Evolutionary conservation across 2,113 vertebrate species (phyloP), one percentile per base, ranked within the genome.

Genomic region (rat (Rattus norvegicus)): DNA sequence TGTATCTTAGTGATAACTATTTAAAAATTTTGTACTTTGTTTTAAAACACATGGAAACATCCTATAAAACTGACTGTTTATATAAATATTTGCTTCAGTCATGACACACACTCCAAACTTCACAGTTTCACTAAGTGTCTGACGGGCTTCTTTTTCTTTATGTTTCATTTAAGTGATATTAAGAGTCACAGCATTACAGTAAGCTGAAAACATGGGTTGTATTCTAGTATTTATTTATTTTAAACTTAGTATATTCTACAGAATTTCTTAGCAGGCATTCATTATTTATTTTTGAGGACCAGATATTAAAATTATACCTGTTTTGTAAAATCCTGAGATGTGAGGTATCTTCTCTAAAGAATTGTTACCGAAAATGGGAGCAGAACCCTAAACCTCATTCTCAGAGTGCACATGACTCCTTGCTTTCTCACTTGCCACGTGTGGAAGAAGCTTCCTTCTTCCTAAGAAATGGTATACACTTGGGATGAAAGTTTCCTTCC

Each of bases 1-100:
- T 26, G n/a, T 93, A 65, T 83, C 83, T 92, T 43, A 84, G 79
- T 90, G 88, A 94, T 59, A 88, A n/a, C 56, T 90, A 61, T 92
- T 94, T 80, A 47, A 91, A 75, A 65, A 76, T 94, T 95, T 39
- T 90, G 3, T 14, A 76, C 73, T 90, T 87, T 91, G n/a, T 96
- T 92, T 52, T 20, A 84, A 88, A 96, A 95, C 26, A 75, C 72
- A 63, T 36, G 7, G 36, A 80, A 85, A 94, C 80, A 76, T 36
- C 22, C 54, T 36, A 63, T 39, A 75, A 90, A 93, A 92, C 6
- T 81, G 61, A 88, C 52, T 91, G 30, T 90, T 88, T 92, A 84
- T 26, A 70, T 6, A 76, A 94, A 39, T 13, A 72, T 80, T 95
- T 70, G 39, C 54, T 93, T 93, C 39, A 4, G 56, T 79, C 39